These are phyloP conservation scores for Pteria penguin DNA, from an alignment of 2,888 invertebrate genomes.

Conservation along the genomic window DNA sequence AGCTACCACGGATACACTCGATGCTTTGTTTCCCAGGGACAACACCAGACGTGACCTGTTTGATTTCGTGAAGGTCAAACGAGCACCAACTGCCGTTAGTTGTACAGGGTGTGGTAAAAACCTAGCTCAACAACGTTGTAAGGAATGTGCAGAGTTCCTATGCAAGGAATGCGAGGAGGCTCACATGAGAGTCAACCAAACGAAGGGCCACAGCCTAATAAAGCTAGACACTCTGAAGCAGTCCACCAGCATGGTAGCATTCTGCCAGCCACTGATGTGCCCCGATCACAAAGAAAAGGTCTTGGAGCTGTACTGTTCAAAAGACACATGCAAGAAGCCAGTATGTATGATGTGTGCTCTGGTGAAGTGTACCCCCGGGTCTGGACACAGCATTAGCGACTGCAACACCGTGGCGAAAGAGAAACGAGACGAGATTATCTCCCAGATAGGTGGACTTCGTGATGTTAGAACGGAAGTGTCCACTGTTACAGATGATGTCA, in stretches of 20 bases:
- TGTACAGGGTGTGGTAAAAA: slow-evolving; percentile 25
- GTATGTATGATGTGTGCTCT: slow-evolving; percentile 41
- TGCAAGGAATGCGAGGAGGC: slow-evolving; percentile 29
- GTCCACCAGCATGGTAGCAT: slow-evolving; percentile 18
- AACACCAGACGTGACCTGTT: slow-evolving; percentile 38
- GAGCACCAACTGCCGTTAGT: slow-evolving; percentile 26
- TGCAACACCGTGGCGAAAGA: not conserved
- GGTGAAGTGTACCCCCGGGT: slow-evolving; percentile 4
- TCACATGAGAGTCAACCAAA: slow-evolving; percentile 23
- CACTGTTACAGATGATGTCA: slow-evolving; percentile 10
- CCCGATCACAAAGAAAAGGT: slow-evolving; percentile 16
- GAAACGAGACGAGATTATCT: slow-evolving; percentile 8
- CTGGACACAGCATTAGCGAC: slow-evolving; percentile 27
- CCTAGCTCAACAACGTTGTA: slow-evolving; percentile 31
- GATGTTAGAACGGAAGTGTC: slow-evolving; percentile 4
- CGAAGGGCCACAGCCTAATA: slow-evolving; percentile 21
- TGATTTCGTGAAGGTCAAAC: slow-evolving; percentile 42
- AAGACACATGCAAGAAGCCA: slow-evolving; percentile 33
- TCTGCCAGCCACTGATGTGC: slow-evolving; percentile 28
- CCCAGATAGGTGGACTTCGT: slow-evolving; percentile 7
- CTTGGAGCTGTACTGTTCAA: slow-evolving; percentile 35
- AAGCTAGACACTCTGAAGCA: slow-evolving; percentile 26
- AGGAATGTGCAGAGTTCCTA: slow-evolving; percentile 32
- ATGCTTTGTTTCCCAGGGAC: slow-evolving; percentile 18
- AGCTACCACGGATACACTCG: slow-evolving; percentile 1